Percentiles rank a stretch among this genome's conserved stretches.
These are phyloP conservation scores for Darevskia mixta DNA, from an alignment of 2,797 vertebrate species.

Conservation along the genomic window DNA sequence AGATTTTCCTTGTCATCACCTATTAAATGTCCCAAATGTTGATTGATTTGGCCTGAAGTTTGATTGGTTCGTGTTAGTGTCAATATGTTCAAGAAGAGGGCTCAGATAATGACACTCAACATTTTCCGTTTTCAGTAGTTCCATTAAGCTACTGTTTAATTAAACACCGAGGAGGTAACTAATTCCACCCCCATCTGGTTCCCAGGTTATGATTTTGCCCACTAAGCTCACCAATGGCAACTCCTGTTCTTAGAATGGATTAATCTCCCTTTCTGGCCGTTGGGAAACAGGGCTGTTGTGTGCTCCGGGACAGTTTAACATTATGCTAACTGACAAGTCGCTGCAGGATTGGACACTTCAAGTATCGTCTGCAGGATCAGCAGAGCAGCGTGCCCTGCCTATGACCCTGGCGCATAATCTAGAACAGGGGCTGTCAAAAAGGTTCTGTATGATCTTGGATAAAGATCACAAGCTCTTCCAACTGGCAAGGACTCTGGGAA, in stretches of 20 bases:
- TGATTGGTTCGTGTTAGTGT: conserved; percentile 8
- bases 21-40: background rate
- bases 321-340: conserved; percentile 4
- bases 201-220: background rate
- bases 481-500: background rate
- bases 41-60: conserved; percentile 7
- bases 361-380: background rate
- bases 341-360: background rate
- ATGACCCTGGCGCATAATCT: conserved; percentile 18
- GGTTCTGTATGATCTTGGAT: conserved; percentile 11
- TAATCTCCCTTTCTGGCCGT: conserved; percentile 1
- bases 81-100: background rate
- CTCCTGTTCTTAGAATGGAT: conserved; percentile 9
- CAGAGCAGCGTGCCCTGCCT: background rate
- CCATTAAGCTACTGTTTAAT: background rate
- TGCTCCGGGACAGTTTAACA: background rate
- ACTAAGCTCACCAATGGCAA: background rate
- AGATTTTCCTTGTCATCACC: conserved; percentile 1
- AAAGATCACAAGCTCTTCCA: conserved; percentile 20
- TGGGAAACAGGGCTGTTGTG: background rate
- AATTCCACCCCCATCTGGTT: background rate
- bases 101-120: background rate
- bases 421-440: conserved; percentile 27
- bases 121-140: background rate
- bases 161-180: background rate